Percentiles rank a stretch among this genome's conserved stretches.
Conservation (phyloP, 2,113 vertebrate species). For the Tupaia tana region DNA sequence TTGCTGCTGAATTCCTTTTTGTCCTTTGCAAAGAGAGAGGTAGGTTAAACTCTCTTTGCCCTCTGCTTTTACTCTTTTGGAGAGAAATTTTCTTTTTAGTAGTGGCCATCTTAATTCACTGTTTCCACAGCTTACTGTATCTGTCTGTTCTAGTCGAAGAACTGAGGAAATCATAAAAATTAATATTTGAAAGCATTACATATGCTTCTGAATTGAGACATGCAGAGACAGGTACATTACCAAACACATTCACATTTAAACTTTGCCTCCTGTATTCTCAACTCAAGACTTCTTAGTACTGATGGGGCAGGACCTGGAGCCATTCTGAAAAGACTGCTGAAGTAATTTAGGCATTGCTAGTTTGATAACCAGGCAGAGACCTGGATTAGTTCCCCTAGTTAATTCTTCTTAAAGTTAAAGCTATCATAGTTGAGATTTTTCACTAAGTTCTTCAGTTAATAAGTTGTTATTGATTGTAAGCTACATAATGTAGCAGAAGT, state of each 20-base stretch:
- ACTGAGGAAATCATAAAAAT: conserved; percentile 37
- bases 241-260: not conserved
- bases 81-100: conserved; percentile 41
- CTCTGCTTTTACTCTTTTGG: conserved; percentile 20
- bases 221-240: not conserved
- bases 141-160: not conserved
- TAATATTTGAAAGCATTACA: not conserved
- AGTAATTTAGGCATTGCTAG: conserved; percentile 6
- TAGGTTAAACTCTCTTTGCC: conserved; percentile 80
- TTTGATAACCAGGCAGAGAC: conserved; percentile 4
- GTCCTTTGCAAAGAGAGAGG: conserved; percentile 99
- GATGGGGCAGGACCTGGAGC: not conserved
- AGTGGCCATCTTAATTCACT: not conserved
- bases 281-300: not conserved
- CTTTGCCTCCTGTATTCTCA: not conserved
- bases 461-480: not conserved
- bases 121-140: conserved; percentile 2
- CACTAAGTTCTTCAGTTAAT: not conserved
- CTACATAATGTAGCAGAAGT: not conserved
- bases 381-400: conserved; percentile 1
- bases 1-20: conserved; percentile 97
- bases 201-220: not conserved
- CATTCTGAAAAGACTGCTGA: conserved; percentile 20
- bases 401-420: conserved; percentile 39
- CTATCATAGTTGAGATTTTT: conserved; percentile 16